Evolutionary conservation across 2,113 vertebrate genomes (phyloP), one percentile per base, ranked within the genome.

Genomic region (Pycnonotus jocosus): DNA sequence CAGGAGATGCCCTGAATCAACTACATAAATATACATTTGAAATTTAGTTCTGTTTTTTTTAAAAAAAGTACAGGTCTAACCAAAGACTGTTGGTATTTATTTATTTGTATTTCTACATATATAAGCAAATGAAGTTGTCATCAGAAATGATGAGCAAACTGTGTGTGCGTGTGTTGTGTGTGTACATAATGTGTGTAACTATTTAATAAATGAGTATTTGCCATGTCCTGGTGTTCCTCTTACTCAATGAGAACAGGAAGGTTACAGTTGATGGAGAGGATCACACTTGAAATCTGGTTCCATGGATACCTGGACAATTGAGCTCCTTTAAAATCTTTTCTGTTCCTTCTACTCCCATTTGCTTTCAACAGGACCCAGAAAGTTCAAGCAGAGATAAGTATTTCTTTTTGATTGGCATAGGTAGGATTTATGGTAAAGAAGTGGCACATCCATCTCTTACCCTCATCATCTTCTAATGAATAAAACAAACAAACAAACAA

Each of bases 151-250:
- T 44, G 10, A 68, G 24, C 37, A 40, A 57, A 70, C 10, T 0
- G 1, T 45, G 5, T 38, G 20, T 16, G 15, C 4, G 0, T 25
- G 9, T 58, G 15, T 22, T 18, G 1, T 35, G 12, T 71, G 23
- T 77, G 5, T 45, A 13, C 9, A 7, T 28, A 6, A 21, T 31
- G 3, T 5, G 3, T 51, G 4, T 27, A 19, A 31, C 16, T 60
- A 14, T 42, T 57, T 56, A 4, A 7, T 18, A 85, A 38, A 72
- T 31, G 6, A 27, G 1, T 30, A 15, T 61, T 79, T 73, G 12
- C n/a, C 7, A 0, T 15, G 11, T 45, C 28, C 37, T 45, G 33
- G 22, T 31, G 3, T 72, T 86, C 33, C 18, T 62, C 9, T 61
- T 56, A 11, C 12, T 77, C 44, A 7, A 10, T 8, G 21, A 38